Evolutionary conservation across 2,888 invertebrate genomes (phyloP).

Genomic region (Leptogaster cylindrica): DNA sequence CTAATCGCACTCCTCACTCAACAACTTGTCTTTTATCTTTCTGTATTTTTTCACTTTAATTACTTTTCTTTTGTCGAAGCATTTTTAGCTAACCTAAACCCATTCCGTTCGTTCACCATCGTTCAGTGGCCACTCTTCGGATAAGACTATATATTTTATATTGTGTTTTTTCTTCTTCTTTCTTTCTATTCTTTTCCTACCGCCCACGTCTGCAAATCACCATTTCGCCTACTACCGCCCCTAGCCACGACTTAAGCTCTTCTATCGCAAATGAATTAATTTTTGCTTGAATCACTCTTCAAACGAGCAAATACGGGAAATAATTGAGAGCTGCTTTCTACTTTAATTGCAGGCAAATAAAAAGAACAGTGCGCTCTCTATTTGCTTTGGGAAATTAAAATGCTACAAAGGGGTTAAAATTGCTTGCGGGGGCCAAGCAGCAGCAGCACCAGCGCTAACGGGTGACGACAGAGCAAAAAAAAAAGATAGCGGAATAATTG

Average conservation of each 20-base stretch:
- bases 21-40: too few relatives aligned
- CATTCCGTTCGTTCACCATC: not conserved
- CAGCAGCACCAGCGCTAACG: not conserved
- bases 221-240: conserved; percentile 5
- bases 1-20: too few relatives aligned
- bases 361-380: conserved; percentile 28
- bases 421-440: not conserved
- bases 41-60: conserved; percentile 33
- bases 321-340: conserved; percentile 32
- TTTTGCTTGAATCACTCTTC: conserved; percentile 37
- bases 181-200: too few relatives aligned
- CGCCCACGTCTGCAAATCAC: too few relatives aligned
- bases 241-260: conserved; percentile 18
- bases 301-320: conserved; percentile 38
- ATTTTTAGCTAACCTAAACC: not conserved
- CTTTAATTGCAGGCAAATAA: conserved; percentile 34
- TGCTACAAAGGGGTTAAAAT: conserved; percentile 13
- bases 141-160: not conserved
- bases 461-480: not conserved
- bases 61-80: conserved; percentile 29
- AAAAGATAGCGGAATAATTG: conserved; percentile 15
- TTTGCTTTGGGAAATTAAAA: conserved; percentile 35
- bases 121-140: not conserved
- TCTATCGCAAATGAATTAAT: conserved; percentile 37
- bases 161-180: not conserved